These are phyloP conservation scores for Chelon labrosus DNA, from an alignment of 2,797 vertebrate genomes.

Conservation along the genomic window DNA sequence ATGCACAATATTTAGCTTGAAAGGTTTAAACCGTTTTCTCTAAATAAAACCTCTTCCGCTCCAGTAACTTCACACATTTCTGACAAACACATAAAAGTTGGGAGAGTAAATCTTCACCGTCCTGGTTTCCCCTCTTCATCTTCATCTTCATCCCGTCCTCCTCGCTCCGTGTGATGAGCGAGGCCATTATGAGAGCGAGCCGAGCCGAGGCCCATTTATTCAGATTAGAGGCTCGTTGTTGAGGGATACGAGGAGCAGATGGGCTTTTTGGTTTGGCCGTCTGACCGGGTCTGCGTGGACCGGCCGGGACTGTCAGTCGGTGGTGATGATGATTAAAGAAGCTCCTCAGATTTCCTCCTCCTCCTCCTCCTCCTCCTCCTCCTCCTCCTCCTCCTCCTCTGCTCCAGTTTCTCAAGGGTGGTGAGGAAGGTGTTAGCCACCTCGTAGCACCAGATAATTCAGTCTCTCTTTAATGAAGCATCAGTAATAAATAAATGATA, in stretches of 20 bases:
- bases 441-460: too few relatives aligned
- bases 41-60: too few relatives aligned
- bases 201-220: constrained; percentile 82
- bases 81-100: too few relatives aligned
- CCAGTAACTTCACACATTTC: too few relatives aligned
- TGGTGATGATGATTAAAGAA: constrained; percentile 83
- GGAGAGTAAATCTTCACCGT: neutral
- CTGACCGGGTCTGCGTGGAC: constrained; percentile 44
- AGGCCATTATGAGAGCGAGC: constrained; percentile 65
- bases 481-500: too few relatives aligned
- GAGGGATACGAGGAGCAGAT: constrained; percentile 81
- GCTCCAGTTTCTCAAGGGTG: constrained; percentile 7
- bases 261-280: constrained; percentile 64
- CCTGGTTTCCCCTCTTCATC: constrained; percentile 16
- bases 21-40: too few relatives aligned
- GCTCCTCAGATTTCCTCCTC: constrained; percentile 57
- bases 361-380: constrained; percentile 9
- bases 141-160: constrained; percentile 52
- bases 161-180: constrained; percentile 49
- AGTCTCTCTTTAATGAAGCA: too few relatives aligned
- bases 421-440: too few relatives aligned
- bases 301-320: constrained; percentile 69
- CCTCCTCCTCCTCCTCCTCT: neutral
- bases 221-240: constrained; percentile 79
- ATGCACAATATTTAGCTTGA: too few relatives aligned